Evolutionary conservation across 2,888 invertebrate genomes (phyloP), one percentile per base, ranked within the genome.

Genomic region (Cistogaster globosa): DNA sequence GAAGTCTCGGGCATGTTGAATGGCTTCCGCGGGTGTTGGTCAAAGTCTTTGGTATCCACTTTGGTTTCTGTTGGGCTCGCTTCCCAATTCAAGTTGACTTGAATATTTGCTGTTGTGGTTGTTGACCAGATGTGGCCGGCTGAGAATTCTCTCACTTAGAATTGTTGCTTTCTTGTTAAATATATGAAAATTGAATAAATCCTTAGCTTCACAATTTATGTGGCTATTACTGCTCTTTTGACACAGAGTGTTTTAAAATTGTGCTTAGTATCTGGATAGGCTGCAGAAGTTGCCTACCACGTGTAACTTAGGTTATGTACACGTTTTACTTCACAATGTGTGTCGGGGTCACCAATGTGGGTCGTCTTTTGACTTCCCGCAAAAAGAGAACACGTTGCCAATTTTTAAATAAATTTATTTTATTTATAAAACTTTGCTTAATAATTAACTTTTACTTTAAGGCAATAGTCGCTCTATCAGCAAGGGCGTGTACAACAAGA

Each of bases 1-100:
- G 71, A 48, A 83, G 38, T 32, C 45, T 60, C 42, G 63, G 75
- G 55, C 60, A 42, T 51, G 65, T 74, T 65, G 58, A 36, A 48
- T 53, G 32, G 20, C 51, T 63, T 42, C 9, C 42, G 51, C 51
- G 20, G 12, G 45, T 38, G 20, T 65, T 9, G 55, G 60, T 60
- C 38, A 60, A 60, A 60, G 22, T 60, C 38, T 45, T 60, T 60
- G 55, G 55, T 55, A 55, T 55, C 55, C 55, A 55, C 20, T 55
- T 55, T 55, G 55, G 55, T 22, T 55, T 55, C 55, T 55, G 55
- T 55, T 55, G 55, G 55, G 55, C 55, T 55, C 55, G 55, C 22
- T 8, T 55, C 22, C 55, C 55, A 55, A 55, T 55, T 55, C 55
- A 55, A 42, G 42, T 42, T 42, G 42, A 7, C 11, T 42, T 42